phyloP scores from a whole-genome alignment of 2,797 vertebrate species.

The Corythornis leucogaster region DNA sequence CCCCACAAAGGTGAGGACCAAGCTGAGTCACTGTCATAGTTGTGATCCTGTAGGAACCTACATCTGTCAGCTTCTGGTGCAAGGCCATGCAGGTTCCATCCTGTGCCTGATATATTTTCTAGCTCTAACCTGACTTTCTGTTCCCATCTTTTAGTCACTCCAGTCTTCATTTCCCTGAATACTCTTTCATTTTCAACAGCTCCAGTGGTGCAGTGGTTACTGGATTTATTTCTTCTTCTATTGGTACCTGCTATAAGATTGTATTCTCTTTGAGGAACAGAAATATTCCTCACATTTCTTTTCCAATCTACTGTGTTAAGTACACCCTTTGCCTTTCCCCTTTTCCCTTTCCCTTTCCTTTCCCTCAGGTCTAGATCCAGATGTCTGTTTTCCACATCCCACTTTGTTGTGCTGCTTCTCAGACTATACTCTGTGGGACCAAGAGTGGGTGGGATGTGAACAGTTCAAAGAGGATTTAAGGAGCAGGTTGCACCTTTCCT shows the following conservation, averaged over 20 bases:
- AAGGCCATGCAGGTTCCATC: not conserved
- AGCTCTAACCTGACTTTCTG: not conserved
- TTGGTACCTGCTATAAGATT: not conserved
- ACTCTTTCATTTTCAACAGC: not conserved
- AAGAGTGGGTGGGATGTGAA: not conserved
- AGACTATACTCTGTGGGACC: not conserved
- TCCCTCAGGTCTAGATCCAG: slow-evolving; percentile 4
- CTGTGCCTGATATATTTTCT: not conserved
- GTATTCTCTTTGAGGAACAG: not conserved
- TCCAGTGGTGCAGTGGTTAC: not conserved
- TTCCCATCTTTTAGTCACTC: not conserved
- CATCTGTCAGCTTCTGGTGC: not conserved
- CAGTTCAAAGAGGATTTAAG: not conserved
- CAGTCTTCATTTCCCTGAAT: not conserved
- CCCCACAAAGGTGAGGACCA: not conserved
- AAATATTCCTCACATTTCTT: not conserved
- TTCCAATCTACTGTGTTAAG: not conserved
- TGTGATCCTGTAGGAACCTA: not conserved
- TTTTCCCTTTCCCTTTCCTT: not conserved
- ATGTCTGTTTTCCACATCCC: slow-evolving; percentile 2
- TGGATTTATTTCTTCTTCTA: not conserved
- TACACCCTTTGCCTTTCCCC: not conserved
- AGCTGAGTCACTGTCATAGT: not conserved
- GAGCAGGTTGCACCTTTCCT: not conserved
- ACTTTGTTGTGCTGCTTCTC: not conserved